phyloP scores from a whole-genome alignment of 2,888 invertebrate genomes.

The Harpalus rufipes region DNA sequence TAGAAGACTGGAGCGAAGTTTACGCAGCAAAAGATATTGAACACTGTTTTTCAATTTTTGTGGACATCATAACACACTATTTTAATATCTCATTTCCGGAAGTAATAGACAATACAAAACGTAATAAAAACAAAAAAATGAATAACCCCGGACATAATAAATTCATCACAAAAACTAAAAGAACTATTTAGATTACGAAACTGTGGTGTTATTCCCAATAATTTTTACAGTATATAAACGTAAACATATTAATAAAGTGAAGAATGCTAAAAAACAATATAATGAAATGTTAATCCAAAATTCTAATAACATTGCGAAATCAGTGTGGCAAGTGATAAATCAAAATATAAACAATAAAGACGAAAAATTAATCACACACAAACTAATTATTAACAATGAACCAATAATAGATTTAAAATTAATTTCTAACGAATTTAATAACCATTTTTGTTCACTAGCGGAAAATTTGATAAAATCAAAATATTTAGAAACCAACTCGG shows the following conservation, averaged over 20 bases:
- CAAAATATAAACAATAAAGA: not conserved
- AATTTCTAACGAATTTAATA: not conserved
- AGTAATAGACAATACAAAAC: too few species aligned
- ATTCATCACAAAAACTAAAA: too few species aligned
- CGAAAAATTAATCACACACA: not conserved
- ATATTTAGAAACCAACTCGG: not conserved
- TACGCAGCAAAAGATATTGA: too few species aligned
- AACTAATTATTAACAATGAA: not conserved
- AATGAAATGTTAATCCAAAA: not conserved
- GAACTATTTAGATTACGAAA: too few species aligned
- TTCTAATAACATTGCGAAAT: not conserved
- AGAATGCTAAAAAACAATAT: not conserved
- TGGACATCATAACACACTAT: too few species aligned
- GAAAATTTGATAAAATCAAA: not conserved
- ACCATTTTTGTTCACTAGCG: not conserved
- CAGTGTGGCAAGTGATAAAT: conserved; percentile 4
- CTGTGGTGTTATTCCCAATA: too few species aligned
- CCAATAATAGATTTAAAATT: not conserved
- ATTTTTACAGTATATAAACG: too few species aligned
- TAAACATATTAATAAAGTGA: not conserved
- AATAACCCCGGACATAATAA: too few species aligned
- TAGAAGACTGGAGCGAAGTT: too few species aligned
- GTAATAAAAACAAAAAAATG: too few species aligned
- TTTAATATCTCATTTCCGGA: too few species aligned
- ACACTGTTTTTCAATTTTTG: too few species aligned